Conservation (phyloP, 2,797 vertebrate species). For the Pitangus sulphuratus region DNA sequence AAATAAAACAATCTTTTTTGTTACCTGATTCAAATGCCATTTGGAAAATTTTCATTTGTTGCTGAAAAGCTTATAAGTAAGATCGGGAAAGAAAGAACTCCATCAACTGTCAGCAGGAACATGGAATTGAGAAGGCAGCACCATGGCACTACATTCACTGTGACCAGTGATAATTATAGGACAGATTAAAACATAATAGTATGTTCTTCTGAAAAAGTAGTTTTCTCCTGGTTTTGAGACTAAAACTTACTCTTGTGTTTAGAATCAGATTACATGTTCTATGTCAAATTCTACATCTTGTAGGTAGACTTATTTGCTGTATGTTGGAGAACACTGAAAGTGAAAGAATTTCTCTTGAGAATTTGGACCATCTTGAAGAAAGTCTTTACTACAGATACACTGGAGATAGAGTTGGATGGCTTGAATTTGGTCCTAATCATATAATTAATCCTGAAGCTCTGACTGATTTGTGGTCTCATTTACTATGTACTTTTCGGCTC, state of each 20-base stretch:
- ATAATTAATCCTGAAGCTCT: not conserved
- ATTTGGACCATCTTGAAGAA: not conserved
- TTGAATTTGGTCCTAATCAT: not conserved
- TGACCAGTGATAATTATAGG: not conserved
- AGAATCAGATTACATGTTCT: not conserved
- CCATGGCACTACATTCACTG: not conserved
- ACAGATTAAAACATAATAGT: not conserved
- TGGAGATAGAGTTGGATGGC: not conserved
- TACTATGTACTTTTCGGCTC: not conserved
- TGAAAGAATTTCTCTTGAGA: not conserved
- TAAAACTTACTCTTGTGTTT: not conserved
- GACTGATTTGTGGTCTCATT: not conserved
- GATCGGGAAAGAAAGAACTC: not conserved
- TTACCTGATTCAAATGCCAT: not conserved
- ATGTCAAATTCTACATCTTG: not conserved
- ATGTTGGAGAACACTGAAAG: not conserved
- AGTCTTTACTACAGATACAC: fast-evolving
- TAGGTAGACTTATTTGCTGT: not conserved
- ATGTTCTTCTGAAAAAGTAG: not conserved
- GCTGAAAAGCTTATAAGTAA: not conserved
- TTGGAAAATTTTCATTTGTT: not conserved
- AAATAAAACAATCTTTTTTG: not conserved
- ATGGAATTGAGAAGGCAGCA: not conserved
- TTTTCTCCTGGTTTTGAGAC: not conserved
- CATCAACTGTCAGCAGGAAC: not conserved